Evolutionary conservation across 2,797 vertebrate species (phyloP).

Genomic region (Ctenosaura bakeri): DNA sequence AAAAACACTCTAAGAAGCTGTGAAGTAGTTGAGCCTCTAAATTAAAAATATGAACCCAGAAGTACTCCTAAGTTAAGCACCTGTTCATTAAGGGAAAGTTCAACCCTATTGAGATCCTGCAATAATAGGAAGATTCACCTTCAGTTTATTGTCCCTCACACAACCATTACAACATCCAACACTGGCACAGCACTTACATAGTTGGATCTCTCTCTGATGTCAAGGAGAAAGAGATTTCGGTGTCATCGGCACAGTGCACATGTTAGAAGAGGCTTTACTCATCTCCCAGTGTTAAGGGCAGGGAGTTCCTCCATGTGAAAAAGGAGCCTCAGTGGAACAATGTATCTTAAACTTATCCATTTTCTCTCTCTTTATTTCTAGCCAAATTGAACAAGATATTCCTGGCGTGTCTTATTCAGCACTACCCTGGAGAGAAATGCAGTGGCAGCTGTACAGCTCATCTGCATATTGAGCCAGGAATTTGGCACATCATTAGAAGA

Average conservation of each 20-base stretch:
- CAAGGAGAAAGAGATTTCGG: background rate
- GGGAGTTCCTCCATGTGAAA: background rate
- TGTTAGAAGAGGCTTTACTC: no score
- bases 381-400: slow-evolving; percentile 69
- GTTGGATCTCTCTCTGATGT: background rate
- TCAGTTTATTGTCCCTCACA: background rate
- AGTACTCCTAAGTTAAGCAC: background rate
- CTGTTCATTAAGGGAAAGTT: background rate
- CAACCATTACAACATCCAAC: background rate
- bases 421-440: slow-evolving; percentile 65
- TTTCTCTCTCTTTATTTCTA: slow-evolving; percentile 58
- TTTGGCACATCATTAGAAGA: slow-evolving; percentile 67
- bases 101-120: background rate
- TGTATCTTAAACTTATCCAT: slow-evolving; percentile 39
- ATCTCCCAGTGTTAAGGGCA: background rate
- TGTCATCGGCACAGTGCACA: background rate
- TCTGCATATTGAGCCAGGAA: slow-evolving; percentile 68
- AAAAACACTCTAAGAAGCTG: no score
- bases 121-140: background rate
- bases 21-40: no score
- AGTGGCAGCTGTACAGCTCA: slow-evolving; percentile 69
- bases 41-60: background rate
- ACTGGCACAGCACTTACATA: background rate
- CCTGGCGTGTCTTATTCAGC: slow-evolving; percentile 58
- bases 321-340: slow-evolving; percentile 23